Percentiles rank a stretch among this genome's conserved stretches.
These are phyloP conservation scores for Oxystoma pomonae DNA, from an alignment of 2,888 invertebrate genomes.

Conservation along the genomic window DNA sequence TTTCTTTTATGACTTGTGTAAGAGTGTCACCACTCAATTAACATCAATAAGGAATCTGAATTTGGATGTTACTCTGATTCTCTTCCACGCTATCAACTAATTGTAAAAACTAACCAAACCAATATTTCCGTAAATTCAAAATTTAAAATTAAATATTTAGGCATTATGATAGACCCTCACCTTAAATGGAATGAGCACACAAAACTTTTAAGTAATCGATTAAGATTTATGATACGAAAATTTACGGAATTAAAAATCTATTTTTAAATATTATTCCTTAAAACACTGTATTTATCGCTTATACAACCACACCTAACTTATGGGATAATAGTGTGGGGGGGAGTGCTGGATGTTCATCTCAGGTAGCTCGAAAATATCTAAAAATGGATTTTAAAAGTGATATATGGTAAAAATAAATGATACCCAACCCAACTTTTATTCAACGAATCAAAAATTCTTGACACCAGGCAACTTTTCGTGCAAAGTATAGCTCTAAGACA, in stretches of 20 bases:
- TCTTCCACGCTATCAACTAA: neutral
- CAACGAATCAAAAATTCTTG: neutral
- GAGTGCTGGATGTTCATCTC: neutral
- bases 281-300: too few species aligned
- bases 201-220: too few species aligned
- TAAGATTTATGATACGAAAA: neutral
- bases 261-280: neutral
- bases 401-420: neutral
- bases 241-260: slow-evolving; percentile 1
- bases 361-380: neutral
- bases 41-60: too few species aligned
- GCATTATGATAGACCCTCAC: too few species aligned
- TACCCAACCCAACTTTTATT: slow-evolving; percentile 1
- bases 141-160: neutral
- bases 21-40: too few species aligned
- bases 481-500: slow-evolving; percentile 1
- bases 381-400: slow-evolving; percentile 6
- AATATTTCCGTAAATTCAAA: neutral
- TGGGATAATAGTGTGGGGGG: slow-evolving; percentile 2
- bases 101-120: neutral
- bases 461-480: neutral
- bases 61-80: neutral
- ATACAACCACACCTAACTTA: neutral
- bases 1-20: too few species aligned
- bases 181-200: too few species aligned